These are phyloP conservation scores for Onychomys arenicola DNA, from an alignment of 2,797 vertebrate species.

Conservation along the genomic window DNA sequence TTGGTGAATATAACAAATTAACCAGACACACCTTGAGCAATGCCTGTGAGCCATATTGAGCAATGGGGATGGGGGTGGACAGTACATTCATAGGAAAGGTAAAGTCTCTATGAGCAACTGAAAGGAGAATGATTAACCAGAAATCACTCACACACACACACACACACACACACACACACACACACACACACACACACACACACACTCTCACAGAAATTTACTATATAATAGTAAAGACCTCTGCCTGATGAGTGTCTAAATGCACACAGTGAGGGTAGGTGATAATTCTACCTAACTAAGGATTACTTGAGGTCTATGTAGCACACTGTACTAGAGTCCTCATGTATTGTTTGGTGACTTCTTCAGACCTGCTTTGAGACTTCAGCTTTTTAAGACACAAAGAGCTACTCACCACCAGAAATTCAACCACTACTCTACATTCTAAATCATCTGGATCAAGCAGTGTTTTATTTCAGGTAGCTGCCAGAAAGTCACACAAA, in stretches of 20 bases:
- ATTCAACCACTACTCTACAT: neutral
- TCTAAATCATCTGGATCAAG: neutral
- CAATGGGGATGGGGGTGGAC: neutral
- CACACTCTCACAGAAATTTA: neutral
- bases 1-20: neutral
- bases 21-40: neutral
- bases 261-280: too few relatives aligned
- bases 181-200: too few relatives aligned
- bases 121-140: neutral
- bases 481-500: neutral
- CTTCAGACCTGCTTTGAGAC: neutral
- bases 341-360: accelerated
- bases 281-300: neutral
- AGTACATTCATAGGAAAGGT: accelerated
- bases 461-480: neutral
- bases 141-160: neutral
- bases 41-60: neutral
- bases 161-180: too few relatives aligned
- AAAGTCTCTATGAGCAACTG: neutral
- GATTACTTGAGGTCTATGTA: accelerated
- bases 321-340: accelerated
- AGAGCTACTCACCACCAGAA: neutral
- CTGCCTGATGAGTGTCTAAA: neutral
- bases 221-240: neutral
- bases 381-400: neutral